phyloP scores from a whole-genome alignment of 2,113 vertebrate species.

The Bufo bufo region DNA sequence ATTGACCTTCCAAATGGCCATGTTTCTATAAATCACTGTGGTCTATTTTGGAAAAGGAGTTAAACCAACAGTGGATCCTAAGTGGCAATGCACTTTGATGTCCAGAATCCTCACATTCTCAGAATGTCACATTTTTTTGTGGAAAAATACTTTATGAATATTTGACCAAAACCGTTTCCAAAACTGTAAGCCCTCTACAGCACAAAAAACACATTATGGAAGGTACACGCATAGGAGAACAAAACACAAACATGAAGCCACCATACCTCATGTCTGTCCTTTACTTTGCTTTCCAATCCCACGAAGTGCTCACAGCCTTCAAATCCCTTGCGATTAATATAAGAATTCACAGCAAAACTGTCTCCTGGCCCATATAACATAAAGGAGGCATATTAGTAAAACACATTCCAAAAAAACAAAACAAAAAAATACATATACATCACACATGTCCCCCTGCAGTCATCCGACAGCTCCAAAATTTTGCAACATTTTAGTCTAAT shows the following conservation, averaged over 20 bases:
- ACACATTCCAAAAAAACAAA: neutral
- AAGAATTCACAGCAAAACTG: conserved; percentile 4
- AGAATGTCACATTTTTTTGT: neutral
- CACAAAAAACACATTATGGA: neutral
- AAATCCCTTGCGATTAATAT: conserved; percentile 4
- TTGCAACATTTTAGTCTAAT: neutral
- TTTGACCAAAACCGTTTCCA: neutral
- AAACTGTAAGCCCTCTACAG: neutral
- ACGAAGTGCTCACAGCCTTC: neutral
- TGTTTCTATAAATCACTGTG: neutral
- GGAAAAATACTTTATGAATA: neutral
- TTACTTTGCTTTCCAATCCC: conserved; percentile 10
- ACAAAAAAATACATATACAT: neutral
- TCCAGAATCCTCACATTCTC: neutral
- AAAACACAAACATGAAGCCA: neutral
- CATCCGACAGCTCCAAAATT: neutral
- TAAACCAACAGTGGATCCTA: neutral
- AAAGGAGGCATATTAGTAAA: neutral
- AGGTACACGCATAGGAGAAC: neutral
- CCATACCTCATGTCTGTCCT: neutral
- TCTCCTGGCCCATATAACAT: neutral
- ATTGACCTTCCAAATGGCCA: neutral
- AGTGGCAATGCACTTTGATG: neutral
- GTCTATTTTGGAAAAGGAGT: neutral
- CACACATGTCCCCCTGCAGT: neutral